These are phyloP conservation scores for Salvator merianae DNA, from an alignment of 2,113 vertebrate genomes.

Conservation along the genomic window DNA sequence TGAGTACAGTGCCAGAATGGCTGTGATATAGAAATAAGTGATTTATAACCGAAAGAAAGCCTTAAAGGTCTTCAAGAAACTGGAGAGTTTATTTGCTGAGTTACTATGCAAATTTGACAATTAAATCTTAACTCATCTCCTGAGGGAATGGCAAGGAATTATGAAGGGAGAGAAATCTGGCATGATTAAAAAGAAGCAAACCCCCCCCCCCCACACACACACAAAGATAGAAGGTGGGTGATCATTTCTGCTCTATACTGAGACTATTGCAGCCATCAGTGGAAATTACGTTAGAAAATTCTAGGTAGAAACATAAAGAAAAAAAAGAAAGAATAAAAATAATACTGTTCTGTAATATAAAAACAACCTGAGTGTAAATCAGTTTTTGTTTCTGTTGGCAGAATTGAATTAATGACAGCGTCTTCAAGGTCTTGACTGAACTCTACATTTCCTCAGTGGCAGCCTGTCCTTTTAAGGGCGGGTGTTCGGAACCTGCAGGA, in stretches of 20 bases:
- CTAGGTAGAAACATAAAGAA: constrained; percentile 53
- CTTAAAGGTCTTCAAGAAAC: constrained; percentile 67
- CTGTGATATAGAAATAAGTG: constrained; percentile 53
- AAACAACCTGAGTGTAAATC: constrained; percentile 43
- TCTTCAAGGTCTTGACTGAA: constrained; percentile 58
- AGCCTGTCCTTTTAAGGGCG: too few species aligned
- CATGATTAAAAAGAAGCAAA: constrained; percentile 49
- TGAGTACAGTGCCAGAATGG: constrained; percentile 54
- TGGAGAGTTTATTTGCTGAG: constrained; percentile 78
- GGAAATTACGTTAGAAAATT: constrained; percentile 59
- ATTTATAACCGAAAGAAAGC: constrained; percentile 71
- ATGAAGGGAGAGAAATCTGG: constrained; percentile 71
- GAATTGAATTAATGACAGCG: constrained; percentile 69
- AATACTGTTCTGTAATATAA: constrained; percentile 48
- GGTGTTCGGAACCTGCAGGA: too few species aligned
- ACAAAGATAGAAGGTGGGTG: constrained; percentile 44
- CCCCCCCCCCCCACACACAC: too few species aligned
- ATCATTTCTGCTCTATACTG: constrained; percentile 48
- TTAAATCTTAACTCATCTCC: constrained; percentile 77
- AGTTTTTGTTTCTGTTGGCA: constrained; percentile 66
- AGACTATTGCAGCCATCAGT: constrained; percentile 49
- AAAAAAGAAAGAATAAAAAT: background rate
- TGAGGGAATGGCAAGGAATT: constrained; percentile 69
- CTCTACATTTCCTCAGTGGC: constrained; percentile 5
- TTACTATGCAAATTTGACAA: constrained; percentile 83